A percentile compares a stretch with the other conserved stretches of the same genome.
These are phyloP conservation scores for Drosophila imparisetae DNA, from an alignment of 2,888 invertebrate species.

Conservation along the genomic window DNA sequence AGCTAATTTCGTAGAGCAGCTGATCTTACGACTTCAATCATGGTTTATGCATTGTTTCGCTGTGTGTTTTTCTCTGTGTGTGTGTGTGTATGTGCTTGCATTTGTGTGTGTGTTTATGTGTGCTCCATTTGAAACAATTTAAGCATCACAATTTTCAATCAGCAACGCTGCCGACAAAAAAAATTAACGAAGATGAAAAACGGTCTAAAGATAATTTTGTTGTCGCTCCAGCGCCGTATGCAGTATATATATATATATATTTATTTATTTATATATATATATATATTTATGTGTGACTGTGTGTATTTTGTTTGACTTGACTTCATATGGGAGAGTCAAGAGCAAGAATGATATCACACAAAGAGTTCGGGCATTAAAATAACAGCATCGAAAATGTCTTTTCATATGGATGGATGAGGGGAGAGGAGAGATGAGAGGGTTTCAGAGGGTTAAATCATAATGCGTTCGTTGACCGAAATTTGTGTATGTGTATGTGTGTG, in stretches of 20 bases:
- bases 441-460: constrained; percentile 38
- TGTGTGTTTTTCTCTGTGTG: background rate
- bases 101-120: constrained; percentile 12
- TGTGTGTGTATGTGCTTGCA: background rate
- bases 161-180: constrained; percentile 38
- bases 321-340: constrained; percentile 2
- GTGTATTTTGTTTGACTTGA: constrained; percentile 27
- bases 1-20: constrained; percentile 6
- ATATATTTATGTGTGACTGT: background rate
- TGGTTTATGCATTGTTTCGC: constrained; percentile 52
- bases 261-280: background rate
- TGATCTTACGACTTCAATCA: constrained; percentile 43
- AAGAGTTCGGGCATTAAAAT: constrained; percentile 5
- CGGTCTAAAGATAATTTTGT: constrained; percentile 46
- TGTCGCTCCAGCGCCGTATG: constrained; percentile 20
- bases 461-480: constrained; percentile 72
- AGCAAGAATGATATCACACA: constrained; percentile 16
- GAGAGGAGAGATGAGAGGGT: constrained; percentile 7
- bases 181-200: constrained; percentile 28
- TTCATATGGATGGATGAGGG: background rate
- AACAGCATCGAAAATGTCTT: constrained; percentile 15
- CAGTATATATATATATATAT: constrained; percentile 1
- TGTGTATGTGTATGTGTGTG: constrained; percentile 26
- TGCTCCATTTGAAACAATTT: constrained; percentile 67
- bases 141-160: constrained; percentile 71